Evolutionary conservation across 1,140 invertebrate genomes (phyloP).

Genomic region (Nilaparvata lugens): DNA sequence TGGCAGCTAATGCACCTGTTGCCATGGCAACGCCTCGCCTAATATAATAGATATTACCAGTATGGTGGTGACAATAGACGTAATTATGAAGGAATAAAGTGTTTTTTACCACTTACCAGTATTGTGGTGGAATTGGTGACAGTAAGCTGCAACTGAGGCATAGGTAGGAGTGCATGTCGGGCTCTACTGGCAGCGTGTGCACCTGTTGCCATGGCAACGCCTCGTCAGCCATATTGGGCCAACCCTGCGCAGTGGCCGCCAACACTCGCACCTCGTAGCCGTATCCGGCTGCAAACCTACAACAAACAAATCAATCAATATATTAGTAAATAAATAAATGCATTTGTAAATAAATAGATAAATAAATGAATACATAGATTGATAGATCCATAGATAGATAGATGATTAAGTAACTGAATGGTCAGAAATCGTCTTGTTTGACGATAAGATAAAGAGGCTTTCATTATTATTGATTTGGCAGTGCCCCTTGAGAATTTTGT

Average conservation of each 20-base stretch:
- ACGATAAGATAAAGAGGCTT: no score
- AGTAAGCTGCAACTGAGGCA: constrained; percentile 37
- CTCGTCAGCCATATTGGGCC: constrained; percentile 39
- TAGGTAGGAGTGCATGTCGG: constrained; percentile 28
- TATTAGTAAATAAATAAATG: not conserved
- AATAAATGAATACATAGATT: not conserved
- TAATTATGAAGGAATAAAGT: no score
- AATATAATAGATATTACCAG: no score
- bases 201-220: constrained; percentile 42
- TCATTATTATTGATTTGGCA: no score
- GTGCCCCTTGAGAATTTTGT: no score
- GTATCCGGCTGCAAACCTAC: constrained; percentile 43
- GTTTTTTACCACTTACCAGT: constrained; percentile 38
- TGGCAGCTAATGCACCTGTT: no score
- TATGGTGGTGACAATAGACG: no score
- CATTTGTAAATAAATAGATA: no score
- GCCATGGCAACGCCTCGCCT: no score
- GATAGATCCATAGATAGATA: not conserved
- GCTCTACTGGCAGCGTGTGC: constrained; percentile 36
- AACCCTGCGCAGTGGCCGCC: constrained; percentile 41
- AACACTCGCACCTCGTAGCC: constrained; percentile 48
- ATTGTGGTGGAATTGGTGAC: constrained; percentile 37
- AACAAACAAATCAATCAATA: not conserved
- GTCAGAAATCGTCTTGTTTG: no score
- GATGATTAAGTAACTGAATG: no score